Base-by-base conservation (phyloP, 2,888 invertebrate species). In the Sminthurides aquaticus region DNA sequence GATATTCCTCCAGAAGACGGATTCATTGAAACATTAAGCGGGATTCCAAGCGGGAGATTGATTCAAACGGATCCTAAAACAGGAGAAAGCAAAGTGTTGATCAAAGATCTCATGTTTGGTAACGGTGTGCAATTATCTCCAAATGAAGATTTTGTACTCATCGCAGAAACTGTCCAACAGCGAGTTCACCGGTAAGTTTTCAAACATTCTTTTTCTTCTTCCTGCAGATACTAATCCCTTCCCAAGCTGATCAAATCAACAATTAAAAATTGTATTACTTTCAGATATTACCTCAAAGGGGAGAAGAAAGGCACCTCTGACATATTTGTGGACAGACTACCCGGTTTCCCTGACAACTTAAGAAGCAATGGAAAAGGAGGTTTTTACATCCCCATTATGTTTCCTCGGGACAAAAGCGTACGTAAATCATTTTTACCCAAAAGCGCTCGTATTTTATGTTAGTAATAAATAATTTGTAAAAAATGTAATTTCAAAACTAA, bases 61-160 rank as follows among this genome's bases (percentile, higher is more conserved):
- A 81, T 96, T 64, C 85, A 87, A 76, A 92, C 90, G 78, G 84
- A 92, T 78, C 85, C 89, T 0, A 84, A 83, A 59, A 89, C 86
- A 67, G 90, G 90, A 76, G 82, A 83, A 70, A 90, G 87, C 76
- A 84, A 83, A 76, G 88, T 93, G 1, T 79, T 97, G 28, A 76
- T 91, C 1, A 85, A 88, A 68, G 83, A 88, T 56, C 76, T 98
- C 0, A 86, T 84, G 78, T 94, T 96, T 79, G 84, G 96, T 0
- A 99, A 98, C 79, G 97, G 97, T 20, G 78, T 98, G 26, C 85
- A 83, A 59, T 76, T 97, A 0, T 89, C 91, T 11, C 84, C 87
- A 2, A 87, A 91, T 76, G 88, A 90, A 77, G 86, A 89, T 67
- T 91, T 88, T 76, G 77, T 97, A 2, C 79, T 98, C 27, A 85